A percentile compares a stretch with the other conserved stretches of the same genome.
phyloP scores from a whole-genome alignment of 2,888 invertebrate species.

The Trachelus troglodyta region DNA sequence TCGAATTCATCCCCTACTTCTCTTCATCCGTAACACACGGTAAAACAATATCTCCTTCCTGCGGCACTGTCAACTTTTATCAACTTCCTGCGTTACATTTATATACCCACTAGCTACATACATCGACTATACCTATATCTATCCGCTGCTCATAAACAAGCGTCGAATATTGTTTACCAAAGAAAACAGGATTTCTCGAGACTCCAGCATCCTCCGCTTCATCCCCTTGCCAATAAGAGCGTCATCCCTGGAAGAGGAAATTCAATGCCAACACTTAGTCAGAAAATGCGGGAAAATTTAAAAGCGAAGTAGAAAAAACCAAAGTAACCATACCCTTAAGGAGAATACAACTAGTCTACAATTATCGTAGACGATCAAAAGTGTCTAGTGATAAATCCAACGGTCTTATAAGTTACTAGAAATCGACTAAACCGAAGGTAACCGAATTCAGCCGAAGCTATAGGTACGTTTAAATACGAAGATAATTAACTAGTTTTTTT shows the following conservation, averaged over 20 bases:
- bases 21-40: slow-evolving; percentile 20
- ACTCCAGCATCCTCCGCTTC: neutral
- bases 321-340: too few species aligned
- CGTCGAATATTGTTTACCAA: slow-evolving; percentile 27
- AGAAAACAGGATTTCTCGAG: slow-evolving; percentile 29
- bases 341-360: too few species aligned
- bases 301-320: too few species aligned
- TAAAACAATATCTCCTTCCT: slow-evolving; percentile 35
- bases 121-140: slow-evolving; percentile 1
- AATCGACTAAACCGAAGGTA: too few species aligned
- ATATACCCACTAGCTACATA: neutral
- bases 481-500: too few species aligned
- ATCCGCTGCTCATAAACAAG: slow-evolving; percentile 28
- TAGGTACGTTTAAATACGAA: too few species aligned
- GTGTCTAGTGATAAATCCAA: too few species aligned
- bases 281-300: too few species aligned
- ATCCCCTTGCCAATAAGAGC: neutral
- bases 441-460: too few species aligned
- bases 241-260: neutral
- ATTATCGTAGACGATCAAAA: too few species aligned
- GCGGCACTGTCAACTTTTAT: too few species aligned
- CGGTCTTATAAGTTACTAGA: too few species aligned
- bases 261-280: neutral
- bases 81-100: neutral
- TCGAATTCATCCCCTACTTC: slow-evolving; percentile 13